Base-by-base conservation (phyloP, 2,113 vertebrate genomes). In the Perccottus glenii region DNA sequence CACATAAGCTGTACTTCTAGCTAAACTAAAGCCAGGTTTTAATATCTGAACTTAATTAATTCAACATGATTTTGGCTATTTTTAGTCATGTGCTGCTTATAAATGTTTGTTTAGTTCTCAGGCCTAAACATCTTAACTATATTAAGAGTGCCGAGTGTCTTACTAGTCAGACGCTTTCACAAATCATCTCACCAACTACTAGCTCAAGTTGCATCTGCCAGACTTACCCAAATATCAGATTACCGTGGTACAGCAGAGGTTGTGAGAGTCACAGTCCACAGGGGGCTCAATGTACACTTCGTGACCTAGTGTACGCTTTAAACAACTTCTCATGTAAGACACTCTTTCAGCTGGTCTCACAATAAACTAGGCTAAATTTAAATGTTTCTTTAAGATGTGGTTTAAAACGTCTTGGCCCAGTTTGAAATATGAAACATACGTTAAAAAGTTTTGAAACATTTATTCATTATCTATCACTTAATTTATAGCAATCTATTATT, bases 161-260 rank as follows among this genome's bases (percentile, higher is more conserved):
- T 71, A 51, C 61, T 50, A 38, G 48, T 75, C 50, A 48, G 67
- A 63, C 48, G 60, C 69, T 74, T n/a, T 42, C 55, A 46, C 73
- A 76, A 63, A 75, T 73, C 72, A 46, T 55, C 63, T 60, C 61
- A 11, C 16, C 44, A 40, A 35, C 50, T 1, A 38, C 16, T 32
- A 16, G 73, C 68, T 82, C 69, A 9, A 43, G 79, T 81, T 84
- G 7, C 62, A 70, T 45, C 75, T 1, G 10, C 32, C 47, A 42
- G 67, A 38, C 63, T 70, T 51, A 53, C 71, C 63, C 52, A 61
- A 44, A 56, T 85, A 76, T 89, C 77, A 27, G 60, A 58, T 84
- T 80, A 62, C 78, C 52, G 64, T 3, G 64, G 61, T 46, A 11
- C 64, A 73, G 78, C 75, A 78, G 81, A 82, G 60, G 59, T 27